Base-by-base conservation (phyloP, 2,888 invertebrate genomes). In the Aradus depressus region DNA sequence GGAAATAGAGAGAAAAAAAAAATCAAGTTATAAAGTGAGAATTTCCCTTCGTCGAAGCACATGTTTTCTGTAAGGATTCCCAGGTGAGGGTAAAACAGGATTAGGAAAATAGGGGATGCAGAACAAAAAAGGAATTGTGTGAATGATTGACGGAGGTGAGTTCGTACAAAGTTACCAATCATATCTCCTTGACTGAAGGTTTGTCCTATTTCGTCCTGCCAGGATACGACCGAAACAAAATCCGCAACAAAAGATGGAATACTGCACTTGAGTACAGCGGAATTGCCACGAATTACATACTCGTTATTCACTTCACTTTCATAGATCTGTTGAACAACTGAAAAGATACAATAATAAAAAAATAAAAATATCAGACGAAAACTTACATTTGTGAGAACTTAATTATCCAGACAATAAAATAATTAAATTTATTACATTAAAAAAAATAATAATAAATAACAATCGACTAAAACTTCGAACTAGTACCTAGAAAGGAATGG, bases 241-340 rank as follows among this genome's bases (percentile, higher is more conserved):
- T 92, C 91, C 55, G 87, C 86, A 56, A 91, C 90, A 71, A 90
- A 93, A 57, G 88, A 88, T 44, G 92, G 92, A 64, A 89, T 84
- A 63, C 85, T 85, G 72, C 89, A 90, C 72, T 88, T 89, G 63
- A 89, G 72, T 59, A 89, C 83, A 56, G 86, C 89, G 63, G 88
- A 80, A 70, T 90, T 90, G 62, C 90, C 89, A 61, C 86, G 80
- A 65, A 90, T 90, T 51, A 85, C 87, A 69, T 89, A 88, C 68
- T 90, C 90, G 71, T 89, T 85, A 72, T 84, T 84, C 55, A 85
- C 84, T 64, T 86, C 85, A 39, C 82, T 82, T 66, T 85, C 84
- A 70, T 85, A 86, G 64, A 77, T 77, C 70, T 87, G 86, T 55
- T 83, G 75, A 61, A 86, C 85, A 66, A 84, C 87, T 87, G 6